Percentiles rank a stretch among this genome's conserved stretches.
Conservation (phyloP, 1,140 invertebrate species). For the Plectus sambesii region DNA sequence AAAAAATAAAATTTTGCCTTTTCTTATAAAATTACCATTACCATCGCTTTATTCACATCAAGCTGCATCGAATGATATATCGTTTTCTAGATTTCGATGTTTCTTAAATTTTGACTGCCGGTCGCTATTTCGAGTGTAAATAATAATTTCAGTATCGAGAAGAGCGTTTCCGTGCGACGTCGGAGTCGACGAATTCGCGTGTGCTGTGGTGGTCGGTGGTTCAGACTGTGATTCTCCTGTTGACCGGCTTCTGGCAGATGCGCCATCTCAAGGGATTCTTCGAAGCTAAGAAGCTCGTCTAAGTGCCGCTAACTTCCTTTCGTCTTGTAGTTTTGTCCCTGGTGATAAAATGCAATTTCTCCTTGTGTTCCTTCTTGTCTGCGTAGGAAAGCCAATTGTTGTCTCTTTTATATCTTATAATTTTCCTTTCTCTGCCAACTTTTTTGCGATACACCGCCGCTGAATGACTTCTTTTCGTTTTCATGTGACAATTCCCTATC, state of each 20-base stretch:
- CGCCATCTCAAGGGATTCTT: conserved; percentile 97
- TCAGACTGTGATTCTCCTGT: conserved; percentile 75
- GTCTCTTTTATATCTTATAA: no score
- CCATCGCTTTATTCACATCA: no score
- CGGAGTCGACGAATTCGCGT: conserved; percentile 89
- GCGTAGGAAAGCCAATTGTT: no score
- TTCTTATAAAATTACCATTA: no score
- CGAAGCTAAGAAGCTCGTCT: conserved; percentile 98
- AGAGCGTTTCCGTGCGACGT: conserved; percentile 89
- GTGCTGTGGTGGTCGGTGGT: conserved; percentile 95
- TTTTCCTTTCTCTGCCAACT: no score
- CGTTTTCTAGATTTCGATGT: no score
- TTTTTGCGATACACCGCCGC: no score
- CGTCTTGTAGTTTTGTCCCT: not conserved
- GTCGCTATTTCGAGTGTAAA: not conserved
- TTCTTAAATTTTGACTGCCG: no score
- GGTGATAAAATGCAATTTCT: not conserved
- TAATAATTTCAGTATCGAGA: conserved; percentile 70
- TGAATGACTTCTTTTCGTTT: no score
- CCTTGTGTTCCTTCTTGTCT: not conserved
- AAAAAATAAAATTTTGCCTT: no score
- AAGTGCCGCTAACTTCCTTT: conserved; percentile 45
- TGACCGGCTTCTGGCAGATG: conserved; percentile 98
- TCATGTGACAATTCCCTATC: no score
- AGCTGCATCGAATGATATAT: no score